A percentile compares a stretch with the other conserved stretches of the same genome.
These are phyloP conservation scores for Oryzias sinensis DNA, from an alignment of 2,797 vertebrate species.

Conservation along the genomic window DNA sequence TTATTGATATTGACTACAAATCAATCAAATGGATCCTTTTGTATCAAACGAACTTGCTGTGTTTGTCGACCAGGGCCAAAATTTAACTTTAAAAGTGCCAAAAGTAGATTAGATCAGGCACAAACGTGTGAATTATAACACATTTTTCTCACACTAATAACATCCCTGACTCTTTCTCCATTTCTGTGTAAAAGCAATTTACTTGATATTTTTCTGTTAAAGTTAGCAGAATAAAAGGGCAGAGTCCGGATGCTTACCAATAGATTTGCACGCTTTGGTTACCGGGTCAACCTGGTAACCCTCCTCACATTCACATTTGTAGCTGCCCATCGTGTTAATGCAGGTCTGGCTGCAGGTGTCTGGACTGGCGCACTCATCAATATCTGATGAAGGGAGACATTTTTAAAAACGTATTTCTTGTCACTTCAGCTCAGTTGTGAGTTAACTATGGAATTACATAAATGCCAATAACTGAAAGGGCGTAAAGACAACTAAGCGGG, in stretches of 20 bases:
- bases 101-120: too few relatives aligned
- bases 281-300: conserved; percentile 85
- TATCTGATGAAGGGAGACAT: conserved; percentile 70
- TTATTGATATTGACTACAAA: too few relatives aligned
- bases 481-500: too few relatives aligned
- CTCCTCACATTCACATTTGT: conserved; percentile 85
- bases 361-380: conserved; percentile 84
- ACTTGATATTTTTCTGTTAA: neutral
- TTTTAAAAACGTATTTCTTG: neutral
- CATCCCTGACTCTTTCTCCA: too few relatives aligned
- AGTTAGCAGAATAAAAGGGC: neutral
- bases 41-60: too few relatives aligned
- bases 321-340: conserved; percentile 84
- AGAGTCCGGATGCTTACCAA: conserved; percentile 68
- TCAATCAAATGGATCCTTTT: too few relatives aligned
- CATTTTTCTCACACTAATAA: too few relatives aligned
- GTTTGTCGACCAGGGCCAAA: too few relatives aligned
- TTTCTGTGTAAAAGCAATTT: neutral
- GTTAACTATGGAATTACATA: too few relatives aligned
- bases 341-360: conserved; percentile 88
- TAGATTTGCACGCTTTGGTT: conserved; percentile 83
- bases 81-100: too few relatives aligned
- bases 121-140: too few relatives aligned
- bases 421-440: neutral
- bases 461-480: too few relatives aligned